Base-by-base conservation (phyloP, 2,888 invertebrate genomes). In the Papilio demoleus region DNA sequence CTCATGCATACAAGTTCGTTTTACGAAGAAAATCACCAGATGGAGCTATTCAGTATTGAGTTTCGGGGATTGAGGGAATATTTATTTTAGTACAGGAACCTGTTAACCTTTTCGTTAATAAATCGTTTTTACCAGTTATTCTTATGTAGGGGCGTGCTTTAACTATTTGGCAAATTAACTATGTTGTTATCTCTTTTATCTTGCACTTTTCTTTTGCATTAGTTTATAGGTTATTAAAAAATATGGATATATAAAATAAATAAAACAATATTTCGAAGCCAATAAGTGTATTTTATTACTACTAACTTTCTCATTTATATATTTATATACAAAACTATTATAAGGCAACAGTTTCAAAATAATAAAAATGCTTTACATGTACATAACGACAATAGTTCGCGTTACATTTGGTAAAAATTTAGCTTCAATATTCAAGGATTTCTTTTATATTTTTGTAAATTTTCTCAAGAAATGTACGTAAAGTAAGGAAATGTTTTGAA, bases 321-420 rank as follows among this genome's bases (percentile, higher is more conserved):
- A 77, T 84, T 88, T 92, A 92, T 91, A 83, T 92, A 92, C 92
- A 92, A 92, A 92, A 91, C 87, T 84, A 86, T 90, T 82, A 88
- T 92, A 92, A 92, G 92, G 92, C 92, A 92, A 90, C 91, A 88
- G 87, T 89, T 88, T 79, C 78, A 90, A 92, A 88, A 84, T 75
- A 90, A 85, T 77, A 83, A 84, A 90, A 87, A 82, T 85, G 84
- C 79, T 79, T 75, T 78, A 79, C 75, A 77, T 79, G 82, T 76
- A 77, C 17, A 47, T 47, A 47, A 76, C 77, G 74, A 72, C 78
- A 81, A 81, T 74, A 78, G 81, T 80, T 78, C 73, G 72, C 75
- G 71, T 76, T 71, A 75, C 27, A 61, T 68, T 73, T 82, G 82
- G 83, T 84, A 79, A 82, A 73, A 79, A 76, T 76, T 80, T n/a